These are phyloP conservation scores for Rhea pennata DNA, from an alignment of 2,113 vertebrate genomes.

Conservation along the genomic window DNA sequence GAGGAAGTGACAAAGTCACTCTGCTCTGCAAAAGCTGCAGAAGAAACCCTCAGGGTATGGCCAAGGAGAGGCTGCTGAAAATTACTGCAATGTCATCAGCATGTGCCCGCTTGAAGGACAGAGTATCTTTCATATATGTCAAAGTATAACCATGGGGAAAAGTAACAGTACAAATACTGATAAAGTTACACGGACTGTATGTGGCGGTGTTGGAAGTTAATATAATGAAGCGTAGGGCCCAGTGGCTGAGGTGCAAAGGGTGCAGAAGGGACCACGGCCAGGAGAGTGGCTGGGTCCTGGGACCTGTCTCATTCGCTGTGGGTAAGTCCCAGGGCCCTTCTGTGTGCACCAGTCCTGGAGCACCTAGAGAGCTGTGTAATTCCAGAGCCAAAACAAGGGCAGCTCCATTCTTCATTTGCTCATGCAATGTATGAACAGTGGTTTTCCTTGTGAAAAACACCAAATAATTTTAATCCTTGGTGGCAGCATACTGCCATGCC, in stretches of 20 bases:
- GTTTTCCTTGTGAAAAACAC: neutral
- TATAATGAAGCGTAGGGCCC: no score
- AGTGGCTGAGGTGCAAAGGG: neutral
- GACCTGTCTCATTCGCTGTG: neutral
- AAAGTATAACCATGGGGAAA: neutral
- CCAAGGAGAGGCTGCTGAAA: neutral
- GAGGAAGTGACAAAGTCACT: neutral
- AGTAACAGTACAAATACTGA: neutral
- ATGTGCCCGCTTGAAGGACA: neutral
- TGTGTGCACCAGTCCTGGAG: neutral
- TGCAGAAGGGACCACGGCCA: neutral
- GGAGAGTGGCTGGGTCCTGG: neutral
- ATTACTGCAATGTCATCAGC: neutral
- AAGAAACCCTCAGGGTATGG: neutral
- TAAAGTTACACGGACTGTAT: neutral
- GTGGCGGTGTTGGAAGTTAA: neutral
- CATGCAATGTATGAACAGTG: neutral
- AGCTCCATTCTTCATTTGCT: neutral
- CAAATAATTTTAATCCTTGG: neutral
- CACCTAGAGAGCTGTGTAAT: no score
- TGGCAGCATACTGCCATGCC: rapidly evolving
- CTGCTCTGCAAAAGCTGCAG: neutral
- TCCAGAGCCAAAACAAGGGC: neutral
- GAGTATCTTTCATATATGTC: neutral
- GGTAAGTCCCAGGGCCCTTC: neutral